Conservation (phyloP, 2,797 vertebrate genomes). For the Pachyuromys duprasi region DNA sequence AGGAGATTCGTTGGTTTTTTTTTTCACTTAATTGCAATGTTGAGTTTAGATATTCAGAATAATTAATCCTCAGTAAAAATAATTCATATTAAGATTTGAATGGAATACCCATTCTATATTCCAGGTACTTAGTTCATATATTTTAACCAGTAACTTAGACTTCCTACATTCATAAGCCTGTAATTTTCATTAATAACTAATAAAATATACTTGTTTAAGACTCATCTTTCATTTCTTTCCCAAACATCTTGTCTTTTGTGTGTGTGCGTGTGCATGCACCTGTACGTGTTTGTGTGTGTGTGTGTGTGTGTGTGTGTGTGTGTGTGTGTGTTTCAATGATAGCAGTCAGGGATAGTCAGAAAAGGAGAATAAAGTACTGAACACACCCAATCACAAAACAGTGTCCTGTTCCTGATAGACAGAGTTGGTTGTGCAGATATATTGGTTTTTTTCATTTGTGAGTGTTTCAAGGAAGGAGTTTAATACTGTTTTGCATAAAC, state of each 20-base stretch:
- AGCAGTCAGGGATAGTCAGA: neutral
- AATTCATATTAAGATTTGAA: constrained; percentile 11
- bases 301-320: neutral
- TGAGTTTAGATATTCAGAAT: constrained; percentile 18
- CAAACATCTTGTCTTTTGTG: neutral
- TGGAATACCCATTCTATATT: neutral
- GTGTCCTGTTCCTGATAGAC: neutral
- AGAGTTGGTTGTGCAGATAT: neutral
- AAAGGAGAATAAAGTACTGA: constrained; percentile 11
- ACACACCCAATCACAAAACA: neutral
- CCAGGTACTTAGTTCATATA: neutral
- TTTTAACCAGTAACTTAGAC: constrained; percentile 35
- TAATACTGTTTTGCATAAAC: constrained; percentile 44
- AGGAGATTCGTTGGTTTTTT: constrained; percentile 10
- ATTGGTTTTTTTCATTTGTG: neutral
- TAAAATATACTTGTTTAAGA: constrained; percentile 23
- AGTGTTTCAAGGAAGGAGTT: constrained; percentile 19
- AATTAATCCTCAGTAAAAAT: constrained; percentile 46
- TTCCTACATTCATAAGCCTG: neutral
- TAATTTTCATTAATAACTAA: constrained; percentile 41
- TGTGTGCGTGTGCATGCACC: neutral
- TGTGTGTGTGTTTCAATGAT: neutral
- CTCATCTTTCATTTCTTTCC: neutral
- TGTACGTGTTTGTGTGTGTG: neutral
- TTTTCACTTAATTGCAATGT: neutral